Base-by-base conservation (phyloP, 2,797 vertebrate genomes). In the Neoniphon sammara region DNA sequence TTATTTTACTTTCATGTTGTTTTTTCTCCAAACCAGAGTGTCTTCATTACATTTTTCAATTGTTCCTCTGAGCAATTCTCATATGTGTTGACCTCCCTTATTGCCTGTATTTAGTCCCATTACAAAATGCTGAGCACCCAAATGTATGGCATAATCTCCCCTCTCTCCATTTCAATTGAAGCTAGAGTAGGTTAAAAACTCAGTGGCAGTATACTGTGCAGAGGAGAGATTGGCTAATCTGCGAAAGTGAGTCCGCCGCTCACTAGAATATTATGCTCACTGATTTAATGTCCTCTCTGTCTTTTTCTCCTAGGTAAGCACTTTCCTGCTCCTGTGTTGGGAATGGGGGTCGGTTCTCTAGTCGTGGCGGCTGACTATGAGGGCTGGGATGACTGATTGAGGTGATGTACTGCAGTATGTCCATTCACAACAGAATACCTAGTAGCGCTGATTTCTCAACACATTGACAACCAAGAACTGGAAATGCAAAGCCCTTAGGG, bases 261-360 rank as follows among this genome's bases (percentile, higher is more conserved):
- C 85, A 78, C 92, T 86, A 67, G 87, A 92, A 92, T 93, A 93
- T 92, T 93, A 92, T 91, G 85, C 82, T 82, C 73, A 56, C 90
- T 93, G 90, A 92, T 93, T 93, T 94, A 93, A 94, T 91, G 85
- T 88, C 86, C 84, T 91, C 83, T 92, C 86, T 93, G 81, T 94
- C 85, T 92, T 91, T 94, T 92, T 91, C 91, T 92, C 91, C 87
- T 93, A 94, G 94, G 94, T 94, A 95, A 95, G 94, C 94, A 93
- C 88, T 94, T 94, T 93, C 88, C 80, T 17, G 82, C 84, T 66
- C 81, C 85, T 77, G 82, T 84, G 79, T 84, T 46, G 65, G 87
- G 86, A 75, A 87, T 86, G 91, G 91, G 91, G 92, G 90, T 88
- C 83, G 75, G 82, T 84, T 76, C 49, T 70, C 87, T 78, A 66